Evolutionary conservation across 1,140 invertebrate genomes (phyloP).

Genomic region (Polypedilum pembai): DNA sequence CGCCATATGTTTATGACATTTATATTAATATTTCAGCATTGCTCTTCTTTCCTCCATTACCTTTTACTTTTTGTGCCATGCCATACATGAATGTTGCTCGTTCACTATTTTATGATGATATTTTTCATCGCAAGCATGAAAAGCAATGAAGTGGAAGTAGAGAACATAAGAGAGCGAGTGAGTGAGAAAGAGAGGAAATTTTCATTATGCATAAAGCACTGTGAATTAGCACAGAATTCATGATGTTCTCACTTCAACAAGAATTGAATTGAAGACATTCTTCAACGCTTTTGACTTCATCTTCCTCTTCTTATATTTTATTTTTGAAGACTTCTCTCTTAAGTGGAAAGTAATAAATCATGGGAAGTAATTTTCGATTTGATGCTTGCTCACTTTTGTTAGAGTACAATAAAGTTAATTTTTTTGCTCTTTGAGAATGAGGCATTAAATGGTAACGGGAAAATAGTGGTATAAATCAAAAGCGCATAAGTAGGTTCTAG

Average conservation of each 20-base stretch:
- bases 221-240: too few relatives aligned
- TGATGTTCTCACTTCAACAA: too few relatives aligned
- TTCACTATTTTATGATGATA: constrained; percentile 4
- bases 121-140: not conserved
- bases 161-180: too few relatives aligned
- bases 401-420: not conserved
- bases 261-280: not conserved
- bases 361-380: constrained; percentile 12
- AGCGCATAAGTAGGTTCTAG: too few relatives aligned
- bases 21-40: constrained; percentile 13
- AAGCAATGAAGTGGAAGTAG: too few relatives aligned
- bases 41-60: not conserved
- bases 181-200: too few relatives aligned
- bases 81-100: not conserved
- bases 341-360: constrained; percentile 14
- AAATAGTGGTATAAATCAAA: too few relatives aligned
- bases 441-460: too few relatives aligned
- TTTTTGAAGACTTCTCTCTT: not conserved
- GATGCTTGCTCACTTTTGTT: not conserved
- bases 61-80: not conserved
- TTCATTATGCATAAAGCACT: too few relatives aligned
- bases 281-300: not conserved
- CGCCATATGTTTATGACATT: constrained; percentile 24
- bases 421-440: too few relatives aligned
- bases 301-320: not conserved